Evolutionary conservation across 2,888 invertebrate genomes (phyloP), one percentile per base, ranked within the genome.

Genomic region (Cryptocephalus moraei): DNA sequence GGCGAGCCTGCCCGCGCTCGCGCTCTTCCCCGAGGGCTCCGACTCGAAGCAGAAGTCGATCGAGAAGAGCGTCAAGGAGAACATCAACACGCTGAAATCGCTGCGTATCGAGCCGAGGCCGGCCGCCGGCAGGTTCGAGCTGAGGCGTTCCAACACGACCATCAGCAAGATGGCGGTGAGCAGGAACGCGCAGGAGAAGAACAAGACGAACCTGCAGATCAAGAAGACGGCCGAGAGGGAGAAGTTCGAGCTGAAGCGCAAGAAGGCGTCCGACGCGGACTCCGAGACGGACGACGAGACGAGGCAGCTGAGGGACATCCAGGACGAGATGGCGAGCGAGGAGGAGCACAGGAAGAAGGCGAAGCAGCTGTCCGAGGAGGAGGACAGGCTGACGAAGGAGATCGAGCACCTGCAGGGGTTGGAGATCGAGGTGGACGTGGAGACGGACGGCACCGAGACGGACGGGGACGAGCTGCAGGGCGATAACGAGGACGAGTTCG

Each of bases 391-490:
- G 42, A 84, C 86, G 55, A 76, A 85, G 39, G 86, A 87, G 67
- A 87, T 87, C 46, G 76, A 82, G 57, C 84, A 87, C 64, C 65
- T 87, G 53, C 84, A 82, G 55, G 80, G 81, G 41, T 80, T 82
- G 0, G 86, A 82, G 59, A 80, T 86, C 43, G 86, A 86, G 52
- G 74, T 87, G 40, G 88, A 88, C 55, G 87, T 86, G 0, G 88
- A 88, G 68, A 88, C 87, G 0, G 88, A 88, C 65, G 88, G 87
- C 57, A 84, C 84, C 8, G 81, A 81, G 73, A 84, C 83, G 0
- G 83, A 84, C 53, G 82, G 82, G 0, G 84, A 84, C 60, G 84
- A 84, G 60, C 74, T 81, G 50, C 75, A 68, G 51, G 64, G 65
- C 3, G 70, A 70, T 51, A 62, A 62, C 43, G 69, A 69, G 39